A percentile compares a stretch with the other conserved stretches of the same genome.
Conservation (phyloP, 2,888 invertebrate species). For the Drosophila colorata region DNA sequence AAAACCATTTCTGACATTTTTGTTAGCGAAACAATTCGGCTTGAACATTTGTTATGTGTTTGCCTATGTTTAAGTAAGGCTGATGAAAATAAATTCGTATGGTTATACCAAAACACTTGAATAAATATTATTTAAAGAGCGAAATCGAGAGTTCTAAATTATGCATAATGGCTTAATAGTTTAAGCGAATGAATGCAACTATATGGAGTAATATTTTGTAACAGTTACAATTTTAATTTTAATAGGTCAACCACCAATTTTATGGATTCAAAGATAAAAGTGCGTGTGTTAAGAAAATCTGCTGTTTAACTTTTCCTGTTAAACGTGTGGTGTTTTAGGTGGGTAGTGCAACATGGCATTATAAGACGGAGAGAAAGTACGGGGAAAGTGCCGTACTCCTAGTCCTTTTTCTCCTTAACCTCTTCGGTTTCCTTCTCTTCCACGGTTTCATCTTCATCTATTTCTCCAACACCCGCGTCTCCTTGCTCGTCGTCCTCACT, state of each 20-base stretch:
- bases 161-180: no score
- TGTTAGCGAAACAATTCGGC: no score
- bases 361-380: not conserved
- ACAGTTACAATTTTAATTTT: no score
- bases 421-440: not conserved
- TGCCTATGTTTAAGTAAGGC: no score
- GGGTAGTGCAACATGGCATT: not conserved
- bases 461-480: no score
- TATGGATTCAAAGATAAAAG: not conserved
- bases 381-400: not conserved
- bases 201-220: not conserved
- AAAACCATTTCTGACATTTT: not conserved
- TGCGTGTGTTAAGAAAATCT: not conserved
- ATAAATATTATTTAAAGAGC: no score
- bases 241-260: not conserved
- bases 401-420: not conserved
- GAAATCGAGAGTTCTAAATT: no score
- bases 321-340: not conserved
- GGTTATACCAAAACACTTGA: not conserved
- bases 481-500: no score
- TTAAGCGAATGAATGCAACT: not conserved
- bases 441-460: no score
- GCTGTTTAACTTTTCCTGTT: constrained; percentile 19
- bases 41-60: no score
- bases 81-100: no score